Conservation (phyloP, 2,113 vertebrate genomes). For the Cyanoramphus novaezelandiae region DNA sequence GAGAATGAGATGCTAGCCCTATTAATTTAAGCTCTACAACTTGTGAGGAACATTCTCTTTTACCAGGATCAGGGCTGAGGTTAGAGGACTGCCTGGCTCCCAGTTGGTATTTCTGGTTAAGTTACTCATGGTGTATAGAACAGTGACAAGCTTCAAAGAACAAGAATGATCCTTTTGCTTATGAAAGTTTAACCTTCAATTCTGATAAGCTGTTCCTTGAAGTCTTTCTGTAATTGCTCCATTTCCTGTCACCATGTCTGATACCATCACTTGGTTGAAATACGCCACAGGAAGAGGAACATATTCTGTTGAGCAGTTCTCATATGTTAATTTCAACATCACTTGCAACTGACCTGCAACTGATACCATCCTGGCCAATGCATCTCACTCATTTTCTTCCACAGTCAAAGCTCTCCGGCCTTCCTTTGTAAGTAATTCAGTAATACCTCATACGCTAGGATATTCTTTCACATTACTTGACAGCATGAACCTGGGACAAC, state of each 20-base stretch:
- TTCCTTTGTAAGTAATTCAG: neutral
- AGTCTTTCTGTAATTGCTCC: conserved; percentile 50
- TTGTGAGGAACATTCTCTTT: neutral
- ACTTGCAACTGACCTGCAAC: neutral
- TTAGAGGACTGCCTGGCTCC: neutral
- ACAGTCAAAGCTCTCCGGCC: neutral
- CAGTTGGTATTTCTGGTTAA: conserved; percentile 2
- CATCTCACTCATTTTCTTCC: neutral
- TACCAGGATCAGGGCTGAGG: neutral
- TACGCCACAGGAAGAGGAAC: neutral
- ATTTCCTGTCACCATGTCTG: conserved; percentile 11
- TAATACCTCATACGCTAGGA: neutral
- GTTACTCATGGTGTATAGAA: neutral
- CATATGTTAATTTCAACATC: neutral
- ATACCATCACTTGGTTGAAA: conserved; percentile 49
- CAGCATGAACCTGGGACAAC: neutral
- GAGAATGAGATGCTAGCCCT: neutral
- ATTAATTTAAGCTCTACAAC: neutral
- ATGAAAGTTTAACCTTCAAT: conserved; percentile 6
- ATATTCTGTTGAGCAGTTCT: neutral
- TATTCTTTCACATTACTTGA: neutral
- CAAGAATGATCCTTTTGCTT: conserved; percentile 11
- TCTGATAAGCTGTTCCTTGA: conserved; percentile 40
- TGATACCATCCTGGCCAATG: neutral
- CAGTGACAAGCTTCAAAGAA: conserved; percentile 6